phyloP scores from a whole-genome alignment of 2,888 invertebrate genomes.

The Quadriops clusia region DNA sequence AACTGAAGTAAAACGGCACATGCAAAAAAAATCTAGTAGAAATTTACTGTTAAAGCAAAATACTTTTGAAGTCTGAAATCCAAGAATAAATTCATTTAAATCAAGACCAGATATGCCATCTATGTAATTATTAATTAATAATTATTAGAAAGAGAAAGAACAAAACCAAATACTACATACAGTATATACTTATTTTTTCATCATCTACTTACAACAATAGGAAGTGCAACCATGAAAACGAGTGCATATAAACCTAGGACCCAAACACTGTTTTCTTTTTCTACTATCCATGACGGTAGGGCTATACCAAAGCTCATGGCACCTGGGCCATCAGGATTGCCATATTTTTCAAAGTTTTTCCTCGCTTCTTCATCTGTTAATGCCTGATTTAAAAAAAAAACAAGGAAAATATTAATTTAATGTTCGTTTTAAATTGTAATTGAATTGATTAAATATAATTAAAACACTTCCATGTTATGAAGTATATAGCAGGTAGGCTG shows the following conservation, averaged over 20 bases:
- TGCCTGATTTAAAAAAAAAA: too few species aligned
- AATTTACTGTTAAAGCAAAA: background rate
- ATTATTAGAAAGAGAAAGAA: background rate
- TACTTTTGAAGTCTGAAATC: too few species aligned
- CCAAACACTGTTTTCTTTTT: slow-evolving; percentile 98
- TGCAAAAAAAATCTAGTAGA: background rate
- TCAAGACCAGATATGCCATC: too few species aligned
- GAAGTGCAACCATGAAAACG: slow-evolving; percentile 95
- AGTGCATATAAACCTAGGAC: slow-evolving; percentile 89
- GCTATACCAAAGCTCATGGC: slow-evolving; percentile 99
- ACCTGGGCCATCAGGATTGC: slow-evolving; percentile 98
- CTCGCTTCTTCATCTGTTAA: slow-evolving; percentile 95
- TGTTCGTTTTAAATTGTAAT: background rate
- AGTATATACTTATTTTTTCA: slow-evolving; percentile 1
- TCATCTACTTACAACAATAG: slow-evolving; percentile 54
- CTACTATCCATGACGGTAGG: slow-evolving; percentile 98
- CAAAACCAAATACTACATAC: background rate
- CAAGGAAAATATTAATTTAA: slow-evolving; percentile 5
- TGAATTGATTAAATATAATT: slow-evolving; percentile 7
- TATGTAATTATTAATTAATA: too few species aligned
- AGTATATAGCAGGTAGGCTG: too few species aligned
- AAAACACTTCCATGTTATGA: too few species aligned
- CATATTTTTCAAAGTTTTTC: slow-evolving; percentile 97
- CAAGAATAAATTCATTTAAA: too few species aligned
- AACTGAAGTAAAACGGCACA: too few species aligned